Base-by-base conservation (phyloP, 2,888 invertebrate species). In the Apamea sordens region DNA sequence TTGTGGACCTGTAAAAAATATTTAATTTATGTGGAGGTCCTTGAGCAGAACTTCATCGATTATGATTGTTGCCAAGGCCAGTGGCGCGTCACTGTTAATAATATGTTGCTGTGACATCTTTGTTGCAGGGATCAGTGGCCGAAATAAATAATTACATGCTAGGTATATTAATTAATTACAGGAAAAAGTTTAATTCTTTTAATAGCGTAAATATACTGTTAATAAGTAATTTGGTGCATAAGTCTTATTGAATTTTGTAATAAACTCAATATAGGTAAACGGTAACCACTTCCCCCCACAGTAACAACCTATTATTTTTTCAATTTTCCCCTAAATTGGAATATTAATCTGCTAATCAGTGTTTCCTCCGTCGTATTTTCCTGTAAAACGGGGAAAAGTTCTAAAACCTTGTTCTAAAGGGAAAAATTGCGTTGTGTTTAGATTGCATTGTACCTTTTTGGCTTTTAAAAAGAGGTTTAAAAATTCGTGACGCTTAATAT, bases 261-360 rank as follows among this genome's bases (percentile, higher is more conserved):
- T 44, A n/a, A 76, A 32, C 24, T 73, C 59, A 59, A 56, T n/a
- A 47, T n/a, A n/a, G n/a, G n/a, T n/a, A 59, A 80, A 32, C 13
- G 61, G 50, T 15, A 10, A 10, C 47, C 36, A 28, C 65, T 65
- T 36, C 3, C 24, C 56, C 21, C 6, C 67, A 78, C 70, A 76
- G 69, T 59, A 61, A 18, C 15, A 72, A 71, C 32, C 67, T 53
- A 79, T 76, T 69, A 44, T 74, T 70, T 80, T 76, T 74, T 72
- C 1, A 70, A 63, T 61, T 44, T 73, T 59, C 36, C 15, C 50
- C 68, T 21, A 53, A 77, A 75, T 73, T 84, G 73, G 75, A 84
- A 87, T 87, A 82, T 87, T 77, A 82, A 81, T 77, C 65, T 69
- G 36, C 36, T 85, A 76, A 79, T 74, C 78, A 74, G 75, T 73